Conservation (phyloP, 2,797 vertebrate genomes). For the Rhinichthys osculus region DNA sequence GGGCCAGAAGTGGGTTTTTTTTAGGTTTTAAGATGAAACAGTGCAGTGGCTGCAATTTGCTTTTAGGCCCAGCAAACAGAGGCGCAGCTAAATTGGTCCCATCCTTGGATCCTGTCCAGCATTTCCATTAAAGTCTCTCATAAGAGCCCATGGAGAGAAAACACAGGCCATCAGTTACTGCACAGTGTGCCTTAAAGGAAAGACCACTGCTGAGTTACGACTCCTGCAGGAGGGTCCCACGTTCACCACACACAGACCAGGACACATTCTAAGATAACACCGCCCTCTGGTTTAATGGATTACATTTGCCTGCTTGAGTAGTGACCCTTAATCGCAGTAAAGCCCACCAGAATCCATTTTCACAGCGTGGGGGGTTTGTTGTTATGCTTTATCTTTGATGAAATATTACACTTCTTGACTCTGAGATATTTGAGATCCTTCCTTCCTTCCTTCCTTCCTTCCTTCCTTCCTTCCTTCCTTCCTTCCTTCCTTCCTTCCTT, state of each 20-base stretch:
- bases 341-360: conserved; percentile 1
- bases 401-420: background rate
- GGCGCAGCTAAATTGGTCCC: conserved; percentile 67
- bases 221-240: conserved; percentile 36
- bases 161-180: conserved; percentile 78
- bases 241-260: conserved; percentile 18
- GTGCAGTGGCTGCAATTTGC: conserved; percentile 5
- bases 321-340: background rate
- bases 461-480: too few species aligned
- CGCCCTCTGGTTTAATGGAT: conserved; percentile 1
- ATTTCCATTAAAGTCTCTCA: conserved; percentile 85
- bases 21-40: conserved; percentile 32
- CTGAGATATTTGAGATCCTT: background rate
- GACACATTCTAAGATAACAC: background rate
- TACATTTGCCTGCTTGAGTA: conserved; percentile 8
- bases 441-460: background rate
- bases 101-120: conserved; percentile 81
- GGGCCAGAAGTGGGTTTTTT: conserved; percentile 3
- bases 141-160: conserved; percentile 80
- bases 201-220: conserved; percentile 68
- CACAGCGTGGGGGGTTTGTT: background rate
- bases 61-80: conserved; percentile 66
- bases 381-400: background rate
- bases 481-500: too few species aligned
- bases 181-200: conserved; percentile 76